These are phyloP conservation scores for Gryon sp. DNA, from an alignment of 1,140 invertebrate genomes.

Conservation along the genomic window DNA sequence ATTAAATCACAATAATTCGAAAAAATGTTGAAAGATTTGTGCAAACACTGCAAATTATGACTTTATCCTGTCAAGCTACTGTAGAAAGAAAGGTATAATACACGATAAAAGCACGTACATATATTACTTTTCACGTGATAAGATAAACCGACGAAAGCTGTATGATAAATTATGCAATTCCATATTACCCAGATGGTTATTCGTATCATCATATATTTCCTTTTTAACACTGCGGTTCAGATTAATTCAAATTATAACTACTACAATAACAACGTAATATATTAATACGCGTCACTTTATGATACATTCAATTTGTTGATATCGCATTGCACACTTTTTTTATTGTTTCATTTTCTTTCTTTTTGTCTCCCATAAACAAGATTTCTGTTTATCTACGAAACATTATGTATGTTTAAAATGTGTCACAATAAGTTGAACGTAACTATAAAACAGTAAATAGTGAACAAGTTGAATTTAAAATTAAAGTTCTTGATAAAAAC, in stretches of 20 bases:
- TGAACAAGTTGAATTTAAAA: too few relatives aligned
- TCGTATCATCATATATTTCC: constrained; percentile 54
- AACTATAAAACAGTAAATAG: too few relatives aligned
- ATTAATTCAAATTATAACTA: constrained; percentile 56
- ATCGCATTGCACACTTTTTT: constrained; percentile 2
- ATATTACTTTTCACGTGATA: constrained; percentile 57
- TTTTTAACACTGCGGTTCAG: constrained; percentile 46
- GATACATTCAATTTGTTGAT: constrained; percentile 30
- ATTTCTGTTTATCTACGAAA: too few relatives aligned
- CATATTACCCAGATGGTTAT: constrained; percentile 57
- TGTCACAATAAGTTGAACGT: too few relatives aligned
- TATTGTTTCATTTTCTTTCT: too few relatives aligned
- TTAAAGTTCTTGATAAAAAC: too few relatives aligned
- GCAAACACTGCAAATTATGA: constrained; percentile 55
- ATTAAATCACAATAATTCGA: constrained; percentile 50
- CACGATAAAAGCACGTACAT: constrained; percentile 56
- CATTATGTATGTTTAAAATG: too few relatives aligned
- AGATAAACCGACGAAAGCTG: constrained; percentile 55
- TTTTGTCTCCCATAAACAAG: background rate
- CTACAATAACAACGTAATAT: constrained; percentile 43
- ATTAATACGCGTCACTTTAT: constrained; percentile 40
- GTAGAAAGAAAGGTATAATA: constrained; percentile 55
- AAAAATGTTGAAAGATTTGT: constrained; percentile 47
- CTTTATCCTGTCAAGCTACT: constrained; percentile 43
- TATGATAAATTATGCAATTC: constrained; percentile 57